Evolutionary conservation across 2,888 invertebrate species (phyloP), one percentile per base, ranked within the genome.

Genomic region (Argyresthia albistria): DNA sequence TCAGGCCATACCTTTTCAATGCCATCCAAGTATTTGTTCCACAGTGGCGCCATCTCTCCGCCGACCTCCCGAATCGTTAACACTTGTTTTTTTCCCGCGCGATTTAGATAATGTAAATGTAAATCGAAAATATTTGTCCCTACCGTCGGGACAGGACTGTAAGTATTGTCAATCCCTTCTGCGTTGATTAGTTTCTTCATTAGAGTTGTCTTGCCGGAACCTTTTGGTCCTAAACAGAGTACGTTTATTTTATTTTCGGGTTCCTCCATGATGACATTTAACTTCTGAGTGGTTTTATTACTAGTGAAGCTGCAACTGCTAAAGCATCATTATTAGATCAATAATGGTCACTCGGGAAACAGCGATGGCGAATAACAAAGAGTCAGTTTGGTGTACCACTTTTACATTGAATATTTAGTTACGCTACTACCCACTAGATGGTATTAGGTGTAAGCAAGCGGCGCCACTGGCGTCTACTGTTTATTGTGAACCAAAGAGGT

Each of bases 171-270:
- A 45, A 95, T 91, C 0, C 89, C 88, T 57, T 92, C 91, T 0
- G 87, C 84, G 53, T 92, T 90, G 72, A 94, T 93, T 0, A 96
- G 77, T 56, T 91, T 92, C 72, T 93, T 93, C 55, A 96, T 69
- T 15, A 96, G 76, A 35, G 95, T 90, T 0, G 95, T 95, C 88
- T 96, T 96, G 0, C 96, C 96, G 0, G 95, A 92, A 39, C 93
- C 92, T 56, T 91, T 89, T 0, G 95, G 95, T 0, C 96, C 96
- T 36, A 96, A 77, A 62, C 95, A 96, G 8, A 95, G 64, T 8
- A 87, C 73, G 52, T 66, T 66, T 39, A 88, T 88, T 64, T 71
- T 80, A 15, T 75, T 76, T n/a, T 84, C 86, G 15, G 63, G 64
- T 14, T 86, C 84, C 16, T 86, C 84, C 83, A 86, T 84, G 36